Conservation (phyloP, 2,113 vertebrate genomes). For the Phrynosoma platyrhinos region DNA sequence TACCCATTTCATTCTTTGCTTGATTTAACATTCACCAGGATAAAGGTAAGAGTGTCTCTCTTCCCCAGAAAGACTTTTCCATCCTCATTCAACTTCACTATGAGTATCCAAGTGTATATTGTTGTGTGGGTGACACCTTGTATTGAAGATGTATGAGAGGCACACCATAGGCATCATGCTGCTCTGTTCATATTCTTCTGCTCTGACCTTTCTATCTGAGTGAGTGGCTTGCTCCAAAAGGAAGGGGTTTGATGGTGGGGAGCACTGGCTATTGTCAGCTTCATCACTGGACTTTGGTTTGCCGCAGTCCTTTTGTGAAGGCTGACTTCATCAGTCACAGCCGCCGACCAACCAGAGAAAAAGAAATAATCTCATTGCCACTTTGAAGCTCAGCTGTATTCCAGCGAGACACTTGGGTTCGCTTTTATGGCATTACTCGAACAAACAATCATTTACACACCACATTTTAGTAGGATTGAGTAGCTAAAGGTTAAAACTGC, state of each 20-base stretch:
- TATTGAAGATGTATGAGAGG: neutral
- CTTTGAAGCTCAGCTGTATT: constrained; percentile 18
- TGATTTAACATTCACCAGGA: neutral
- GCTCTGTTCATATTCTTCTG: neutral
- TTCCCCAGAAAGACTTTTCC: neutral
- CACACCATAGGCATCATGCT: neutral
- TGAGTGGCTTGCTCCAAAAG: neutral
- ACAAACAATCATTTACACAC: neutral
- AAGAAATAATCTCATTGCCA: constrained; percentile 19
- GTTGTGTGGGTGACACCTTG: accelerated
- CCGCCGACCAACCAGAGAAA: constrained; percentile 21
- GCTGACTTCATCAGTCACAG: constrained; percentile 28
- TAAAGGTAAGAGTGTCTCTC: neutral
- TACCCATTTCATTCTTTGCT: neutral
- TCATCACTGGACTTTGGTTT: constrained; percentile 11
- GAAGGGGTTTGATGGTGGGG: neutral
- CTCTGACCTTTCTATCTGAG: neutral
- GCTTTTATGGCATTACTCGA: neutral
- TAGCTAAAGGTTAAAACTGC: neutral
- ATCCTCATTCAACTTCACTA: neutral
- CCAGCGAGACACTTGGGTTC: neutral
- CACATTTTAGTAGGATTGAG: neutral
- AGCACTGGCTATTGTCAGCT: constrained; percentile 5
- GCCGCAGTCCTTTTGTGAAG: constrained; percentile 14
- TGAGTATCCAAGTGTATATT: neutral